Evolutionary conservation across 1,140 invertebrate genomes (phyloP).

Genomic region (Brachionus manjavacas): DNA sequence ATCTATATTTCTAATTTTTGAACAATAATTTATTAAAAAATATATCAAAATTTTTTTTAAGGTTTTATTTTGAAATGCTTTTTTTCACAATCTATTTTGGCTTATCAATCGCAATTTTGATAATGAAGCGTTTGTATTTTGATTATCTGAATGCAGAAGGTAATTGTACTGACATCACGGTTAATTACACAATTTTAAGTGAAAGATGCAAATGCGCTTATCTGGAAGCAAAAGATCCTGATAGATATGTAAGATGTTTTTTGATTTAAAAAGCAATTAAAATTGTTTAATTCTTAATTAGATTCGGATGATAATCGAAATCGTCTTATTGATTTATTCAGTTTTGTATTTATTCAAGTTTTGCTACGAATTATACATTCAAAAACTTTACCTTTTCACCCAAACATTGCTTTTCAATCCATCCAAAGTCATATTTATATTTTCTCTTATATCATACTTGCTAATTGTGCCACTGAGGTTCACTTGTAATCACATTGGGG

Average conservation of each 20-base stretch:
- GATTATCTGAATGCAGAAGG: background rate
- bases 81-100: conserved; percentile 3
- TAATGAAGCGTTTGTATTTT: conserved; percentile 32
- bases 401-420: conserved; percentile 36
- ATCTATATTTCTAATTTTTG: no score
- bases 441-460: conserved; percentile 20
- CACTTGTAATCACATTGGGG: background rate
- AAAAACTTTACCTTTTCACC: background rate
- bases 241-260: background rate
- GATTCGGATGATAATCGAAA: conserved; percentile 21
- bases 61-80: conserved; percentile 41
- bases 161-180: background rate
- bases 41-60: background rate
- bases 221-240: conserved; percentile 5
- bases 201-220: conserved; percentile 33
- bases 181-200: background rate
- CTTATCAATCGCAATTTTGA: background rate
- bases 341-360: conserved; percentile 11
- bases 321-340: conserved; percentile 12
- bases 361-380: conserved; percentile 23
- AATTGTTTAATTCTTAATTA: background rate
- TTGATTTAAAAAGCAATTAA: background rate
- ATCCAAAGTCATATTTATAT: conserved; percentile 24
- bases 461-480: conserved; percentile 28
- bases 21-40: no score